Conservation (phyloP, 2,797 vertebrate species). For the Petrocephalus schoutedeni region DNA sequence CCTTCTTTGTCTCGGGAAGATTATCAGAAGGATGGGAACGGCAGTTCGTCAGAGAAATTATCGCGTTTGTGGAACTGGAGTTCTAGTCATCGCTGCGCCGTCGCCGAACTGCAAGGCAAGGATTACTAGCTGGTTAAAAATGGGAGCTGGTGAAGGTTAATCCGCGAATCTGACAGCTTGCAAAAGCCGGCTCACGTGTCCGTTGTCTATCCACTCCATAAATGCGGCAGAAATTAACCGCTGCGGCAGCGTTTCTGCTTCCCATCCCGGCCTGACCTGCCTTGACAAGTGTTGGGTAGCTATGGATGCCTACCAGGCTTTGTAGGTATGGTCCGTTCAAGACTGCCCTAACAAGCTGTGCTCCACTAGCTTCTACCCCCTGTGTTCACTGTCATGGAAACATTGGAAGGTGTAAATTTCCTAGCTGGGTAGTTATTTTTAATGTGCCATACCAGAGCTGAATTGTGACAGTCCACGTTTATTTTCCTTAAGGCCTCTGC, state of each 20-base stretch:
- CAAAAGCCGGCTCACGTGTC: not conserved
- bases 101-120: not conserved
- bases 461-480: constrained; percentile 7
- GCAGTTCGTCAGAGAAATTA: not conserved
- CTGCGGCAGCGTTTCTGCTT: not conserved
- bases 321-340: not conserved
- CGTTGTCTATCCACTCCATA: not conserved
- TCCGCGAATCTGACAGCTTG: not conserved
- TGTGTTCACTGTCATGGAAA: constrained; percentile 1
- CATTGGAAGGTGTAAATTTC: constrained; percentile 9
- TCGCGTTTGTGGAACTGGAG: not conserved
- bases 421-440: constrained; percentile 13
- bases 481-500: not conserved
- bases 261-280: not conserved
- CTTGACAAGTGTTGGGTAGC: not conserved
- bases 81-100: not conserved
- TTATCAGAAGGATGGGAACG: not conserved
- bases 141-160: not conserved
- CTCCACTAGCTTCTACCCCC: not conserved
- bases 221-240: not conserved
- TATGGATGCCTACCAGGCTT: not conserved
- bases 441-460: constrained; percentile 11
- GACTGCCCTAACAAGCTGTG: not conserved
- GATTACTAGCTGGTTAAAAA: not conserved
- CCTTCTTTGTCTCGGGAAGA: not conserved